Conservation (phyloP, 2,797 vertebrate species). For the Lophius americanus region DNA sequence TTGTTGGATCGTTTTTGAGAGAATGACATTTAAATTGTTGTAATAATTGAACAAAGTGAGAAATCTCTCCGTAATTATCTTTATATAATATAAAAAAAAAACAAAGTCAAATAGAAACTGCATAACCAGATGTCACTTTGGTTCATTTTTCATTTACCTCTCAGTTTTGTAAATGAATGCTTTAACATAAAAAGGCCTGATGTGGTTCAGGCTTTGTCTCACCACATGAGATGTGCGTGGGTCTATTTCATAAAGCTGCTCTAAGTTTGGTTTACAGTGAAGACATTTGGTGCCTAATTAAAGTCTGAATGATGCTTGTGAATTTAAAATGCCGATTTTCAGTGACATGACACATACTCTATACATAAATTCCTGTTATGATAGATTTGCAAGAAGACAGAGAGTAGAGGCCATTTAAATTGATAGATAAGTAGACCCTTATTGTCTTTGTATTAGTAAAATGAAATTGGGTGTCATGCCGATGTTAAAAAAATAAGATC, state of each 20-base stretch:
- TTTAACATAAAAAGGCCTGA: background rate
- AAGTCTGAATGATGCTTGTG: background rate
- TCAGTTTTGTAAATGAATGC: background rate
- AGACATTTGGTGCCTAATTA: background rate
- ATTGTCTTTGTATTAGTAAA: too few species aligned
- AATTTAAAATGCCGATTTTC: too few species aligned
- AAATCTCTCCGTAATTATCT: background rate
- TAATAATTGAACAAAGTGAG: background rate
- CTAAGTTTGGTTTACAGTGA: background rate
- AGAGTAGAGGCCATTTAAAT: too few species aligned
- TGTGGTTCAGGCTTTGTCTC: background rate
- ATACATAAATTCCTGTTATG: too few species aligned
- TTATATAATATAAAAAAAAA: too few species aligned
- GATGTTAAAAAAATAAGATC: too few species aligned
- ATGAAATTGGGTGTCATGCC: too few species aligned
- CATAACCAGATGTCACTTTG: too few species aligned
- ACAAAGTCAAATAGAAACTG: too few species aligned
- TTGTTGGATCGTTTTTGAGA: background rate
- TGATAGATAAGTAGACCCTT: too few species aligned
- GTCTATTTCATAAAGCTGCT: background rate
- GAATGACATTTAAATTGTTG: background rate
- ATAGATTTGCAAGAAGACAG: background rate
- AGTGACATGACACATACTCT: too few species aligned
- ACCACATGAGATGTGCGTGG: background rate
- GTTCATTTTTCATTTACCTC: too few species aligned